Evolutionary conservation across 2,888 invertebrate species (phyloP).

Genomic region (Nipponacmea schrenckii): DNA sequence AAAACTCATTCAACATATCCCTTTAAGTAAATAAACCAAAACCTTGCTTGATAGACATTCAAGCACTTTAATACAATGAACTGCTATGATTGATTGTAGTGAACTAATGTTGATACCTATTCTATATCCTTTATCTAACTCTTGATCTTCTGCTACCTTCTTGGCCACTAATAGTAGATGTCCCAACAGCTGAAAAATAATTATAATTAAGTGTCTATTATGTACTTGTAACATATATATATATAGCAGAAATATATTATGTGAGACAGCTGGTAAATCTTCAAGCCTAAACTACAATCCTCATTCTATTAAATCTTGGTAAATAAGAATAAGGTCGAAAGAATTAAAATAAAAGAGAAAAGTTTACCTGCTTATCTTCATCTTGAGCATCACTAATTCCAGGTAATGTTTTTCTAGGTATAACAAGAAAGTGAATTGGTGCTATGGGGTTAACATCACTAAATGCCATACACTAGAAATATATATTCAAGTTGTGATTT

Average conservation of each 20-base stretch:
- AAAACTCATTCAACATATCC: too few species aligned
- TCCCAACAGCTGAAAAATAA: slow-evolving; percentile 75
- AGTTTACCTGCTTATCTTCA: slow-evolving; percentile 52
- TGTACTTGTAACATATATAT: neutral
- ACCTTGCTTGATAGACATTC: too few species aligned
- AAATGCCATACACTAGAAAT: slow-evolving; percentile 64
- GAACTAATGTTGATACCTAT: slow-evolving; percentile 67
- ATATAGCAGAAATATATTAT: neutral
- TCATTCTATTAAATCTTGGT: neutral
- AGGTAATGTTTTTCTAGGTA: slow-evolving; percentile 62
- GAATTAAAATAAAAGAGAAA: too few species aligned
- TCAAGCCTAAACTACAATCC: neutral
- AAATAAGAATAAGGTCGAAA: neutral
- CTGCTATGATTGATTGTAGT: too few species aligned
- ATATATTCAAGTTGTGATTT: neutral
- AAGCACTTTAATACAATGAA: too few species aligned
- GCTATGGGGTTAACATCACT: slow-evolving; percentile 61
- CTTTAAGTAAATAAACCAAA: too few species aligned
- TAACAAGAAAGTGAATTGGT: slow-evolving; percentile 64
- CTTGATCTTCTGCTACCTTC: slow-evolving; percentile 81
- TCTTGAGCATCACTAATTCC: slow-evolving; percentile 49
- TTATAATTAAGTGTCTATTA: too few species aligned
- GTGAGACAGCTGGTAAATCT: neutral
- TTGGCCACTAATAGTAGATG: slow-evolving; percentile 85
- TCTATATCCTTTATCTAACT: slow-evolving; percentile 84